Evolutionary conservation across 2,113 vertebrate species (phyloP), one percentile per base, ranked within the genome.

Genomic region (Sprattus sprattus): DNA sequence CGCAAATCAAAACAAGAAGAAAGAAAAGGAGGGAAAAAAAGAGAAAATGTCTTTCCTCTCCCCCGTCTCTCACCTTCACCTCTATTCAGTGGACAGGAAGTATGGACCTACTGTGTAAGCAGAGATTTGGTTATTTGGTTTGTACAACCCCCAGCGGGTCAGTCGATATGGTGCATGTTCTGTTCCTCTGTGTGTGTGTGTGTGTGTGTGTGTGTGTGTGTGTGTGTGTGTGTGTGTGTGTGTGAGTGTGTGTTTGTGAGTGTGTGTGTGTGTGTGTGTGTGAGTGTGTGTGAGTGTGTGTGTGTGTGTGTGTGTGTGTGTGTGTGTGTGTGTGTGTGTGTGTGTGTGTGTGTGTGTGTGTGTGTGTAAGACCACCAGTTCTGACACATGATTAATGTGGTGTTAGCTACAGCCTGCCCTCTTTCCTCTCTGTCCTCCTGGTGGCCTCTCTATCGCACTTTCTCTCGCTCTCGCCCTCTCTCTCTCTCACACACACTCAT

Each of bases 311-410:
- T 28, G 7, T 25, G 22, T 67, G 46, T n/a, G 28, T 7, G 0
- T 80, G 52, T 81, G 82, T 83, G 32, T 88, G 86, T 86, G 45
- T 85, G 47, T 82, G 18, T 57, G 49, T 81, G 9, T 11, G 64
- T 32, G 22, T 28, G 7, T 25, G 22, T 67, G 46, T n/a, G 28
- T 7, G 0, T 80, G 52, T 81, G 82, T 87, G 86, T 87, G 86
- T 87, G 86, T 85, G 88, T 89, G 52, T 86, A 81, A 88, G 84
- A 89, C 84, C 85, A 60, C 85, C 84, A 84, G n/a, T 49, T 60
- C 60, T 90, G 90, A 92, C 88, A 88, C 89, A 88, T 93, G 92
- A 94, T 93, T 39, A 92, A 93, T 94, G 89, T 57, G 87, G 75
- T 90, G 54, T 88, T 89, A 82, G 47, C 86, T 46, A 10, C 86